Conservation (phyloP, 1,140 invertebrate genomes). For the Cepaea nemoralis region DNA sequence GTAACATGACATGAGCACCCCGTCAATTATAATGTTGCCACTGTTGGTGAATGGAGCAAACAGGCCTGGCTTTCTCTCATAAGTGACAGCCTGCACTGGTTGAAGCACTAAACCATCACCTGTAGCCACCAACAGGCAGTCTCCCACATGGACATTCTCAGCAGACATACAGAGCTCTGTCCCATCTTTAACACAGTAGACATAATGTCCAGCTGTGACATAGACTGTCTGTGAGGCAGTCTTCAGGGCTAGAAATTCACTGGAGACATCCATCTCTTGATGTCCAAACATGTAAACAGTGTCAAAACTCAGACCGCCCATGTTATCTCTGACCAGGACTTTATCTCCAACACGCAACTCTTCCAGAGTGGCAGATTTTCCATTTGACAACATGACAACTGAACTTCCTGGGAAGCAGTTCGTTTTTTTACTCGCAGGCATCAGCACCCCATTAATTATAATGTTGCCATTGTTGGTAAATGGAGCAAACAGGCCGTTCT, state of each 20-base stretch:
- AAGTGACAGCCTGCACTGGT: neutral
- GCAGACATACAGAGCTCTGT: conserved; percentile 25
- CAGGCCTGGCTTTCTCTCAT: conserved; percentile 17
- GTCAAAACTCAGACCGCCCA: conserved; percentile 14
- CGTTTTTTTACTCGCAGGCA: too few species aligned
- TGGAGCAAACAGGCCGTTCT: too few species aligned
- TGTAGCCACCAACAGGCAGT: conserved; percentile 8
- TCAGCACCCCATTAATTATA: too few species aligned
- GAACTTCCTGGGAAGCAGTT: conserved; percentile 30
- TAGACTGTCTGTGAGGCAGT: neutral
- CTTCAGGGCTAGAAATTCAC: conserved; percentile 16
- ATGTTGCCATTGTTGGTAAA: too few species aligned
- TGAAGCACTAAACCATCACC: neutral
- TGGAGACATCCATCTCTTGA: neutral
- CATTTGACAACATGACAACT: neutral
- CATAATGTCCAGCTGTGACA: conserved; percentile 21
- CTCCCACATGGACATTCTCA: conserved; percentile 7
- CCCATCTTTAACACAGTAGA: conserved; percentile 29
- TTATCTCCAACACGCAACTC: conserved; percentile 19
- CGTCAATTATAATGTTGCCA: conserved; percentile 13
- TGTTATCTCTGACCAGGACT: conserved; percentile 5
- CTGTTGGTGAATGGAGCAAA: conserved; percentile 24
- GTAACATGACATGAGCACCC: conserved; percentile 6
- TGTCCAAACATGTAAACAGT: conserved; percentile 43
- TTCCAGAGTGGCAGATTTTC: neutral